phyloP scores from a whole-genome alignment of 2,888 invertebrate genomes.

The Papilio gigon region DNA sequence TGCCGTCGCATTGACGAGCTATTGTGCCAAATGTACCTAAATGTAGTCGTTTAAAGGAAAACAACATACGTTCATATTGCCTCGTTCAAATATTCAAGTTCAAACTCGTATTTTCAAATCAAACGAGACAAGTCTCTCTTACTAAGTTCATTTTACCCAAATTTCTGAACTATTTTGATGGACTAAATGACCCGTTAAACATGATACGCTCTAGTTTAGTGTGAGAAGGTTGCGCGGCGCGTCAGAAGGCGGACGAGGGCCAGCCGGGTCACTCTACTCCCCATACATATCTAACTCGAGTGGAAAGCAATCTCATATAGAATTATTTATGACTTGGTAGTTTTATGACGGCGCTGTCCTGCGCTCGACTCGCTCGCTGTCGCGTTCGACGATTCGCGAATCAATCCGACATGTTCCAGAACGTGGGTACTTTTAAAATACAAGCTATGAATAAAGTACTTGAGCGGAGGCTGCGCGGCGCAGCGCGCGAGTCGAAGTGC shows the following conservation, averaged over 20 bases:
- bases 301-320: slow-evolving; percentile 75
- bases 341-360: slow-evolving; percentile 20
- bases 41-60: not conserved
- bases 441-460: no score
- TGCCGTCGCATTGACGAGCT: slow-evolving; percentile 53
- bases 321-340: slow-evolving; percentile 63
- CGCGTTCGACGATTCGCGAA: not conserved
- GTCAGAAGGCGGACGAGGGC: slow-evolving; percentile 62
- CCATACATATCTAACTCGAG: slow-evolving; percentile 76
- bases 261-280: slow-evolving; percentile 63
- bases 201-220: not conserved
- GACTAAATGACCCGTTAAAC: not conserved
- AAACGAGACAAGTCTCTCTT: not conserved
- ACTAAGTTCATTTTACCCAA: not conserved
- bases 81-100: not conserved
- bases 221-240: slow-evolving; percentile 35
- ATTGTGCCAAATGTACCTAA: slow-evolving; percentile 56
- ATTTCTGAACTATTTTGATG: not conserved
- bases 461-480: not conserved
- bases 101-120: not conserved
- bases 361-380: slow-evolving; percentile 36
- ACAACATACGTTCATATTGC: not conserved
- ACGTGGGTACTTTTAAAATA: slow-evolving; percentile 10
- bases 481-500: not conserved
- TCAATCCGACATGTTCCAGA: not conserved